Percentiles rank a stretch among this genome's conserved stretches.
phyloP scores from a whole-genome alignment of 2,797 vertebrate genomes.

The Amphiprion clarkii region DNA sequence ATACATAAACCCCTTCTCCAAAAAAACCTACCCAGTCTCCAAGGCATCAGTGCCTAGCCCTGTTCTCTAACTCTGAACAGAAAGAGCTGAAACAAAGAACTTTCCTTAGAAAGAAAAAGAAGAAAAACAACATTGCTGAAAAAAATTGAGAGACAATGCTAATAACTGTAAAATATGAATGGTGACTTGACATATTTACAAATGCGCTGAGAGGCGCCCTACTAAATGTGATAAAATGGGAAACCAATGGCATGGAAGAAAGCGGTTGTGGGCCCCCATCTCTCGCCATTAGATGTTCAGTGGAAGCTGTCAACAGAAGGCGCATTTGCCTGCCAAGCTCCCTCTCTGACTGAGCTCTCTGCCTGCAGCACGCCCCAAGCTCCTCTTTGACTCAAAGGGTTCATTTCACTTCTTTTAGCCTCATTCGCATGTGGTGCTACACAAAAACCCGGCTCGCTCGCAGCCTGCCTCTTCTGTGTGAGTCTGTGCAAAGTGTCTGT shows the following conservation, averaged over 20 bases:
- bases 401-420: constrained; percentile 93
- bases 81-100: constrained; percentile 81
- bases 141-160: constrained; percentile 74
- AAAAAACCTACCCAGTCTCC: constrained; percentile 74
- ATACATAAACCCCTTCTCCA: constrained; percentile 79
- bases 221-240: constrained; percentile 84
- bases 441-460: constrained; percentile 85
- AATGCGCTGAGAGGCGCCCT: constrained; percentile 78
- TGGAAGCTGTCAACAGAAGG: constrained; percentile 93
- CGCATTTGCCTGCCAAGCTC: constrained; percentile 91
- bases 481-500: constrained; percentile 59
- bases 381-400: constrained; percentile 95
- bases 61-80: constrained; percentile 79
- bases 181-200: constrained; percentile 85
- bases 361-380: constrained; percentile 96
- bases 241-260: constrained; percentile 82
- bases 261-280: constrained; percentile 87
- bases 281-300: constrained; percentile 91
- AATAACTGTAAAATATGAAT: constrained; percentile 83
- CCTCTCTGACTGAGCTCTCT: constrained; percentile 89
- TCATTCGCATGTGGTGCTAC: constrained; percentile 92
- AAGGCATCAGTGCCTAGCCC: constrained; percentile 78
- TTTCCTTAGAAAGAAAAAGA: constrained; percentile 76
- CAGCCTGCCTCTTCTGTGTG: constrained; percentile 78
- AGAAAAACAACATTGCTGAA: constrained; percentile 72